These are phyloP conservation scores for Norana najaformis DNA, from an alignment of 2,888 invertebrate species.

Conservation along the genomic window DNA sequence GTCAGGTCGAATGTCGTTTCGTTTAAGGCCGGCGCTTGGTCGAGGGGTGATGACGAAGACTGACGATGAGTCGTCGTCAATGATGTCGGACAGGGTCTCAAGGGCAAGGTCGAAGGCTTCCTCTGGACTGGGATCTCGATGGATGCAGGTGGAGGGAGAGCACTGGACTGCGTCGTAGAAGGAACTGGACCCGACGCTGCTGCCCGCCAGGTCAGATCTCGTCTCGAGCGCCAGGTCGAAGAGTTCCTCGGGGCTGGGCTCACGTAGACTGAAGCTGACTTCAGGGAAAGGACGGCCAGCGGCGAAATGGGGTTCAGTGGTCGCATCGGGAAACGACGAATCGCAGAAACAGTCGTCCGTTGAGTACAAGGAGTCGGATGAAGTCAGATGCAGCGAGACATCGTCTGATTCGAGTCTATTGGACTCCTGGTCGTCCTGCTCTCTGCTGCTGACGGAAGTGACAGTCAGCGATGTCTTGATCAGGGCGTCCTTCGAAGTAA, in stretches of 20 bases:
- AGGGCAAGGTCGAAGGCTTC: conserved; percentile 14
- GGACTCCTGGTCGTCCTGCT: not conserved
- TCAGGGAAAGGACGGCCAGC: not conserved
- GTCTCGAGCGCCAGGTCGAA: conserved; percentile 20
- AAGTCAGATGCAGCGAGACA: not conserved
- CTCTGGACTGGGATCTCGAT: conserved; percentile 6
- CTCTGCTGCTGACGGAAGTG: not conserved
- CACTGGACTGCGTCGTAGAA: conserved; percentile 18
- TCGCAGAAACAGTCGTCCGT: not conserved
- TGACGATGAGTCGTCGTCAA: not conserved
- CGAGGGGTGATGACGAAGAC: not conserved
- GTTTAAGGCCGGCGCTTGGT: not conserved
- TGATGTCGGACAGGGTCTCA: conserved; percentile 15
- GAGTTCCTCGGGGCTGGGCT: conserved; percentile 6
- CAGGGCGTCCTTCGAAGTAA: not conserved
- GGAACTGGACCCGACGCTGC: conserved; percentile 14
- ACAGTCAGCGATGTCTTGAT: not conserved
- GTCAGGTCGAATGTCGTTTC: not conserved
- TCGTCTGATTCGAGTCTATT: not conserved
- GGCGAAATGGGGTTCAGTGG: not conserved
- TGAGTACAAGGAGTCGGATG: not conserved
- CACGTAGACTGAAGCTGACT: not conserved
- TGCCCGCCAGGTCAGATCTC: not conserved
- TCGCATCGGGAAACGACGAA: not conserved
- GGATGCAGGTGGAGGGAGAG: not conserved